Evolutionary conservation across 2,113 vertebrate genomes (phyloP).

Genomic region (Ailurus styani): DNA sequence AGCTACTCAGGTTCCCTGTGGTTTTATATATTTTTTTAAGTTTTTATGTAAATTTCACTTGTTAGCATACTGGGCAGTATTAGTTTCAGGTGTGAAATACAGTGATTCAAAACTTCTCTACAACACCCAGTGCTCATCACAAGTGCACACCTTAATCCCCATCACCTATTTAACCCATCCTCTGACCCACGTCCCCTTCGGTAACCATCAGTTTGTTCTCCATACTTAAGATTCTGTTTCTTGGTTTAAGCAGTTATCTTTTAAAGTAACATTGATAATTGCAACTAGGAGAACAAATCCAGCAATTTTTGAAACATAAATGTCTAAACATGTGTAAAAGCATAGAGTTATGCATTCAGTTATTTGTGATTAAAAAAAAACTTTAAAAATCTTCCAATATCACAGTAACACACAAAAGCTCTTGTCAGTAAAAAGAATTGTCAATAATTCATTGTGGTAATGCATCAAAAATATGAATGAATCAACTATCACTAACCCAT

Average conservation of each 20-base stretch:
- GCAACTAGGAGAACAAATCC: background rate
- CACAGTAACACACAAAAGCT: background rate
- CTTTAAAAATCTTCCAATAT: background rate
- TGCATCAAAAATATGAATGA: background rate
- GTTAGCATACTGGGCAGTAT: background rate
- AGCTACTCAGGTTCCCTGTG: too few relatives aligned
- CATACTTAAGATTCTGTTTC: background rate
- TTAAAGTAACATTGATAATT: conserved; percentile 14
- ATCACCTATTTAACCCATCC: too few relatives aligned
- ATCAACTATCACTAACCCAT: conserved; percentile 1
- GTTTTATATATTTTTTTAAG: background rate
- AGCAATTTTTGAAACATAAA: background rate
- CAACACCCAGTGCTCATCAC: background rate
- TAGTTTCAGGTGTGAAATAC: background rate
- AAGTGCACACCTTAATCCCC: background rate
- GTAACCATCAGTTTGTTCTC: background rate
- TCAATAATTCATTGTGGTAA: background rate
- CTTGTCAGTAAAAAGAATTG: background rate
- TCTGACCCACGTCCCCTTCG: background rate
- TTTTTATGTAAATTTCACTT: background rate
- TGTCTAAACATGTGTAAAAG: background rate
- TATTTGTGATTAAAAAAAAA: background rate
- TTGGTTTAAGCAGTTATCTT: background rate
- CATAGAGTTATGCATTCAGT: background rate
- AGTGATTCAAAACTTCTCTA: background rate